Evolutionary conservation across 2,113 vertebrate genomes (phyloP).

Genomic region (Psammodynastes pulverulentus): DNA sequence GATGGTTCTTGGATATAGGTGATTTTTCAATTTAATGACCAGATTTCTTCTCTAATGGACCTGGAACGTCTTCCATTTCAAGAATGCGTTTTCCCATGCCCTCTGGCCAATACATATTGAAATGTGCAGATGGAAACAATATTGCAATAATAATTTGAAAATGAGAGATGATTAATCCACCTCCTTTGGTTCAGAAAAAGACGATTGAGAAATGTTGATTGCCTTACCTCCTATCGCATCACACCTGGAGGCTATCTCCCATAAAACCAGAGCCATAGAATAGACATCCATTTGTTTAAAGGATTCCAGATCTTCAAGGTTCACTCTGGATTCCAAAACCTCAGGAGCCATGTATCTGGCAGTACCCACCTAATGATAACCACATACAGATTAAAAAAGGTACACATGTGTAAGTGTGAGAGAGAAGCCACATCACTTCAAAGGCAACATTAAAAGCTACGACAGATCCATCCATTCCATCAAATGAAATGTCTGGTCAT

Average conservation of each 20-base stretch:
- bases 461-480: neutral
- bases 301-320: conserved; percentile 88
- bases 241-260: conserved; percentile 90
- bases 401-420: neutral
- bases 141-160: neutral
- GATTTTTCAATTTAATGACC: neutral
- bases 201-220: rapidly evolving
- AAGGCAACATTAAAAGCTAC: neutral
- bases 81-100: neutral
- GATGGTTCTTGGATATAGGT: neutral
- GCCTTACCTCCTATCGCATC: conserved; percentile 77
- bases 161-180: neutral
- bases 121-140: neutral
- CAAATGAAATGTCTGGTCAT: neutral
- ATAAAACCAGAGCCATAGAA: conserved; percentile 86
- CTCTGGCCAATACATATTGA: neutral
- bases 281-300: conserved; percentile 95
- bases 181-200: neutral
- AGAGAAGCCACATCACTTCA: neutral
- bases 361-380: conserved; percentile 77
- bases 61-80: neutral
- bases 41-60: neutral
- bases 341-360: conserved; percentile 92
- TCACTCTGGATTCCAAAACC: conserved; percentile 88
- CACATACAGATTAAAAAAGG: conserved; percentile 6